phyloP scores from a whole-genome alignment of 2,113 vertebrate genomes.

The Fulmarus glacialis region DNA sequence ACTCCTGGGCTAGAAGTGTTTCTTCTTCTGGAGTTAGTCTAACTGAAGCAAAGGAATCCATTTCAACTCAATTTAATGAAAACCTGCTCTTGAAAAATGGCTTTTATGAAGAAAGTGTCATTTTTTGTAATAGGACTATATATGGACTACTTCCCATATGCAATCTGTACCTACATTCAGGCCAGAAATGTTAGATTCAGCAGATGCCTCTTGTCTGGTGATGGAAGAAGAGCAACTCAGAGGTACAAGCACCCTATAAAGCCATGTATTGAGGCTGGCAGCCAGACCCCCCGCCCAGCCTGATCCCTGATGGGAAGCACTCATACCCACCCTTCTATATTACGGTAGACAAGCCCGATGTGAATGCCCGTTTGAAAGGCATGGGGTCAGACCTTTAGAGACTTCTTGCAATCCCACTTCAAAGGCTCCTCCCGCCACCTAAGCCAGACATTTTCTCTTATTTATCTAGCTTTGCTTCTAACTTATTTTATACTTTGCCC shows the following conservation, averaged over 20 bases:
- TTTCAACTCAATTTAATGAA: neutral
- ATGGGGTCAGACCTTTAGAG: neutral
- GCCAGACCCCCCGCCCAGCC: neutral
- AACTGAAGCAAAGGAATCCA: neutral
- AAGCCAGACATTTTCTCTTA: neutral
- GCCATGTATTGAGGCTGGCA: neutral
- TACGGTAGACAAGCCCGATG: neutral
- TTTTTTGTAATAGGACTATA: neutral
- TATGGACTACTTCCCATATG: neutral
- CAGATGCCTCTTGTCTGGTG: neutral
- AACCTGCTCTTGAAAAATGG: neutral
- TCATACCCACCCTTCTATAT: fast-evolving
- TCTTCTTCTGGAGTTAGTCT: neutral
- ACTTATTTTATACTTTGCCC: neutral
- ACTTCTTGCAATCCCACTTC: neutral
- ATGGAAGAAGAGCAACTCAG: neutral
- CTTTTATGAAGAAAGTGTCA: neutral
- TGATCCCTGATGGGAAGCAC: neutral
- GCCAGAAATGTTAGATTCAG: neutral
- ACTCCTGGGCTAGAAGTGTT: neutral
- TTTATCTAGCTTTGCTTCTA: neutral
- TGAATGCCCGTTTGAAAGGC: neutral
- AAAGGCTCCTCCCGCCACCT: neutral
- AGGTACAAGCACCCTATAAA: neutral
- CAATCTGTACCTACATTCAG: neutral